These are phyloP conservation scores for Vesta saturnalis DNA, from an alignment of 2,888 invertebrate genomes.

Conservation along the genomic window DNA sequence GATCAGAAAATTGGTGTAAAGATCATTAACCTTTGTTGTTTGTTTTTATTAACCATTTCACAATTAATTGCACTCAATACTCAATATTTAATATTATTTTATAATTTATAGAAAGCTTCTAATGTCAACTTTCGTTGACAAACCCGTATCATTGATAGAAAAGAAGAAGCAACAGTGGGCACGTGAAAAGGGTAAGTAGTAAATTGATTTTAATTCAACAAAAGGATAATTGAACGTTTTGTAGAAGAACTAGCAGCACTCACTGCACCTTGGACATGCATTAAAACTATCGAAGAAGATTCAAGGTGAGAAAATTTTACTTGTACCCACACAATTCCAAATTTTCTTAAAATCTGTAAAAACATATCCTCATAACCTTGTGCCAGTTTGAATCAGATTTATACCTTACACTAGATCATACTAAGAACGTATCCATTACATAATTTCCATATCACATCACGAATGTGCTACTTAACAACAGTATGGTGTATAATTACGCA, in stretches of 20 bases:
- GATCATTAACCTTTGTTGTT: too few species aligned
- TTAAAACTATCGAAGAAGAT: slow-evolving; percentile 14
- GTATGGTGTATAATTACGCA: slow-evolving; percentile 27
- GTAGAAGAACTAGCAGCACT: slow-evolving; percentile 84
- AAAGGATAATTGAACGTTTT: slow-evolving; percentile 50
- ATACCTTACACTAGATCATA: too few species aligned
- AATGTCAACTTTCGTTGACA: slow-evolving; percentile 53
- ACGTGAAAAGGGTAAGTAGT: slow-evolving; percentile 81
- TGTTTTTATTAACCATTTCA: too few species aligned
- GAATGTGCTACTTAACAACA: slow-evolving; percentile 19
- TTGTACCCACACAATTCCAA: background rate
- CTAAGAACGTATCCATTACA: slow-evolving; percentile 2
- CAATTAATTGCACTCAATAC: too few species aligned
- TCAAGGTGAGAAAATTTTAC: slow-evolving; percentile 30
- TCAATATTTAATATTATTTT: background rate
- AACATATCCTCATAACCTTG: slow-evolving; percentile 14
- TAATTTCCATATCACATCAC: slow-evolving; percentile 28
- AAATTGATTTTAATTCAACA: background rate
- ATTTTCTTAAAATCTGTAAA: background rate
- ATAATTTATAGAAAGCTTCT: background rate
- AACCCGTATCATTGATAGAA: slow-evolving; percentile 76
- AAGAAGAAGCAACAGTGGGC: slow-evolving; percentile 94
- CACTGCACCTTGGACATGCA: slow-evolving; percentile 77
- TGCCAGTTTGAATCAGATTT: slow-evolving; percentile 20
- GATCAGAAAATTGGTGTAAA: too few species aligned